These are phyloP conservation scores for Scaptomyza graminum DNA, from an alignment of 1,140 invertebrate genomes.

Conservation along the genomic window DNA sequence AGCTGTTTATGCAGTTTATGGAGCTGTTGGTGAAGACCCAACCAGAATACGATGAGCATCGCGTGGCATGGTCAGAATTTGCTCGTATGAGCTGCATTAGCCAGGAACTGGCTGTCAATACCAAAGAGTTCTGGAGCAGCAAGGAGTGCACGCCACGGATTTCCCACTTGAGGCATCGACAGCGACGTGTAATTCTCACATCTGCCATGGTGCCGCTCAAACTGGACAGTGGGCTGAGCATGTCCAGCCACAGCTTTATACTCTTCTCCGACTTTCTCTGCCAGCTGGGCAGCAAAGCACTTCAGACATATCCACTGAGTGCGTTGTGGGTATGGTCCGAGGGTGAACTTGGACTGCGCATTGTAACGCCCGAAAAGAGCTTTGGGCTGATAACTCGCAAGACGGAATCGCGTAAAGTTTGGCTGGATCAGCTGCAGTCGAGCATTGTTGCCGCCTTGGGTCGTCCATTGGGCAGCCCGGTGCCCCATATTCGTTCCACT, in stretches of 20 bases:
- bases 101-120: constrained; percentile 78
- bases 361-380: constrained; percentile 90
- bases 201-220: constrained; percentile 89
- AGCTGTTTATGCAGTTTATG: constrained; percentile 72
- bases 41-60: constrained; percentile 66
- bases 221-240: constrained; percentile 84
- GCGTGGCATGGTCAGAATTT: constrained; percentile 68
- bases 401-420: constrained; percentile 90
- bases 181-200: constrained; percentile 90
- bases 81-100: constrained; percentile 69
- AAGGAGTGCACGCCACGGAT: constrained; percentile 68
- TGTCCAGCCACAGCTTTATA: constrained; percentile 89
- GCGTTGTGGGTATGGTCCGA: constrained; percentile 91
- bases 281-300: constrained; percentile 86
- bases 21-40: constrained; percentile 63
- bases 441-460: constrained; percentile 87
- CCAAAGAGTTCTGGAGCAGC: constrained; percentile 76
- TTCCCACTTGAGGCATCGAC: constrained; percentile 57
- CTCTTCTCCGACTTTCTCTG: constrained; percentile 90
- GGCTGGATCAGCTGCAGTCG: constrained; percentile 89
- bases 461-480: constrained; percentile 85
- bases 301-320: constrained; percentile 87
- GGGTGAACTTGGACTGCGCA: constrained; percentile 85
- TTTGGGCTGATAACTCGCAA: constrained; percentile 88
- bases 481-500: constrained; percentile 89